Conservation (phyloP, 2,797 vertebrate species). For the Acanthis flammea region DNA sequence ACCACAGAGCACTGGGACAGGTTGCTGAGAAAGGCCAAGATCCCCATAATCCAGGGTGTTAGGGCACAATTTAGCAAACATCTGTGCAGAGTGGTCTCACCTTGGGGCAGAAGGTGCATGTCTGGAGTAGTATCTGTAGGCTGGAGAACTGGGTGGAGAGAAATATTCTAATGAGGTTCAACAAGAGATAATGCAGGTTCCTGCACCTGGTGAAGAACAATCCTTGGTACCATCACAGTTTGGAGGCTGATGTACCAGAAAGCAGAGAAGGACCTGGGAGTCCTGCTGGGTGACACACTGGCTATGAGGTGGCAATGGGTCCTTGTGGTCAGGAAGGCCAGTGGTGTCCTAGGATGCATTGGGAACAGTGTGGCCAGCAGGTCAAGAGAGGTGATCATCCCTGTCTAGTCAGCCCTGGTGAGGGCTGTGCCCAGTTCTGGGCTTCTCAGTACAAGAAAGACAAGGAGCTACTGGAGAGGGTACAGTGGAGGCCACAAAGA, state of each 20-base stretch:
- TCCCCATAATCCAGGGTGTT: accelerated
- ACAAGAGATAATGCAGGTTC: not conserved
- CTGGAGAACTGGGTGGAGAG: not conserved
- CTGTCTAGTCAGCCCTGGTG: not conserved
- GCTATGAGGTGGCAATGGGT: not conserved
- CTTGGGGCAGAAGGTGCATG: not conserved
- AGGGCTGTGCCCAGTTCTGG: not conserved
- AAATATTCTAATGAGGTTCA: not conserved
- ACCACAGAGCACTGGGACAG: accelerated
- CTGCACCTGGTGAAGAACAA: not conserved
- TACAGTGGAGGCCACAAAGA: not conserved
- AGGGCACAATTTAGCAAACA: not conserved
- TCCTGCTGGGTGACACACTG: not conserved
- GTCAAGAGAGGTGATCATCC: not conserved
- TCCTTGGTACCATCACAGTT: too few relatives aligned
- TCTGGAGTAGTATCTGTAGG: not conserved
- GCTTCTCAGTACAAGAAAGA: not conserved
- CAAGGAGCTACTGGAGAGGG: not conserved
- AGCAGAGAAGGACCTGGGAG: not conserved
- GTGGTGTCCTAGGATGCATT: not conserved
- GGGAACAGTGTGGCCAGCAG: not conserved
- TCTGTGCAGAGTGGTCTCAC: not conserved
- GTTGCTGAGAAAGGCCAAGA: not conserved
- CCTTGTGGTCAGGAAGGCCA: not conserved
- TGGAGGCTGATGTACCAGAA: not conserved